These are phyloP conservation scores for Athene noctua DNA, from an alignment of 2,113 vertebrate genomes.

Conservation along the genomic window DNA sequence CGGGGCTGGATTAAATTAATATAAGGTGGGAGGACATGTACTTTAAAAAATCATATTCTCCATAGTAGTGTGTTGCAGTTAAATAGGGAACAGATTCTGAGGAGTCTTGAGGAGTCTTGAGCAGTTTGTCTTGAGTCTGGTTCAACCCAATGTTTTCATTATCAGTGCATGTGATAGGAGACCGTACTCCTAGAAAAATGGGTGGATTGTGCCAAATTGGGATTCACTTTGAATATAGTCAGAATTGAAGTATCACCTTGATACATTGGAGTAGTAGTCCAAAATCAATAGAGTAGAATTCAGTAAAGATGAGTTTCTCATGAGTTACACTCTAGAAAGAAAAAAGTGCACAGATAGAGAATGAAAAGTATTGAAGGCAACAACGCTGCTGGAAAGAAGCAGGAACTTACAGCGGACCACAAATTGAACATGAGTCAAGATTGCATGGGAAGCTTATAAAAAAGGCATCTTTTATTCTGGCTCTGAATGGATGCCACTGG, in stretches of 20 bases:
- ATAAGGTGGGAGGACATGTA: neutral
- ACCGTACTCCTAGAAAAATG: neutral
- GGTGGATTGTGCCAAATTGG: neutral
- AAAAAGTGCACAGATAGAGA: neutral
- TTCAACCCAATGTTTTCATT: neutral
- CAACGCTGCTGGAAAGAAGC: neutral
- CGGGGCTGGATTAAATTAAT: neutral
- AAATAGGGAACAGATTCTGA: neutral
- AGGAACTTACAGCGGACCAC: neutral
- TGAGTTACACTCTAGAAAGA: neutral
- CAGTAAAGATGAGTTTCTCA: neutral
- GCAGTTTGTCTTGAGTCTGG: neutral
- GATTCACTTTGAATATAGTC: neutral
- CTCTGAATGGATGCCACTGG: neutral
- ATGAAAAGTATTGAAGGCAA: neutral
- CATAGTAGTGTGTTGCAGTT: neutral
- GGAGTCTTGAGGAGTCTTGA: neutral
- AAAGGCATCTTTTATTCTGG: neutral
- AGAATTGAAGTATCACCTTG: neutral
- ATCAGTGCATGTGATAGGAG: neutral
- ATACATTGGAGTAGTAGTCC: neutral
- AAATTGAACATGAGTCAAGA: neutral
- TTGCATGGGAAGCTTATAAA: neutral
- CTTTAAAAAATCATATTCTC: neutral
- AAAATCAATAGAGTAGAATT: constrained; percentile 33